Percentiles rank a stretch among this genome's conserved stretches.
Evolutionary conservation across 64 coral and sea anemone species (phyloP).

Genomic region (Hydrozoanthus tunicans): DNA sequence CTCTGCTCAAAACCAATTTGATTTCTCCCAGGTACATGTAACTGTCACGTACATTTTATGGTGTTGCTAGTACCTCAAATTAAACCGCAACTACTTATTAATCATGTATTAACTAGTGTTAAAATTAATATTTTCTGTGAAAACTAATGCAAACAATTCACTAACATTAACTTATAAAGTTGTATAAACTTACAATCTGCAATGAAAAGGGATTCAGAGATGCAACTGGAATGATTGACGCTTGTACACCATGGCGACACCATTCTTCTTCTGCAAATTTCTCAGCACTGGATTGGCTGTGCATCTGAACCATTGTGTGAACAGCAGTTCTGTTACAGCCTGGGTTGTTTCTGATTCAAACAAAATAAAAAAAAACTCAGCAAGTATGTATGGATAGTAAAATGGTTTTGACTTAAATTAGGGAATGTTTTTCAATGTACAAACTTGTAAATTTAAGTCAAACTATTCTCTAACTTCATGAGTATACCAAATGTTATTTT

Average conservation of each 20-base stretch:
- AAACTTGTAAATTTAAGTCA: too few species aligned
- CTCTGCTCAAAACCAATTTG: too few species aligned
- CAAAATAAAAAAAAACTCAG: neutral
- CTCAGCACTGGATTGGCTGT: neutral
- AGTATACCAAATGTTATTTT: too few species aligned
- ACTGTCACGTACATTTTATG: neutral
- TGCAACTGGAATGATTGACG: slow-evolving; percentile 1
- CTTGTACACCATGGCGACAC: slow-evolving; percentile 33
- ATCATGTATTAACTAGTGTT: too few species aligned
- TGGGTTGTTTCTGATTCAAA: slow-evolving; percentile 5
- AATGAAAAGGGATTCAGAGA: slow-evolving; percentile 9
- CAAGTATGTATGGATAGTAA: too few species aligned
- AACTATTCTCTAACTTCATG: too few species aligned
- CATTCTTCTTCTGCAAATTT: neutral
- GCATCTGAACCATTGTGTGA: slow-evolving; percentile 20
- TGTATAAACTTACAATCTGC: slow-evolving; percentile 7
- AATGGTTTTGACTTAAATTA: too few species aligned
- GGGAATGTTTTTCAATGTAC: too few species aligned
- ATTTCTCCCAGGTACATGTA: too few species aligned
- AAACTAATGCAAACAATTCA: neutral
- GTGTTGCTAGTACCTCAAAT: neutral
- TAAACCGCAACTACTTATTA: neutral
- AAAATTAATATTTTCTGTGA: neutral
- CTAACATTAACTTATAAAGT: neutral
- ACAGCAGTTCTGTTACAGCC: slow-evolving; percentile 42